Conservation (phyloP, 2,797 vertebrate genomes). For the Macropodus opercularis region DNA sequence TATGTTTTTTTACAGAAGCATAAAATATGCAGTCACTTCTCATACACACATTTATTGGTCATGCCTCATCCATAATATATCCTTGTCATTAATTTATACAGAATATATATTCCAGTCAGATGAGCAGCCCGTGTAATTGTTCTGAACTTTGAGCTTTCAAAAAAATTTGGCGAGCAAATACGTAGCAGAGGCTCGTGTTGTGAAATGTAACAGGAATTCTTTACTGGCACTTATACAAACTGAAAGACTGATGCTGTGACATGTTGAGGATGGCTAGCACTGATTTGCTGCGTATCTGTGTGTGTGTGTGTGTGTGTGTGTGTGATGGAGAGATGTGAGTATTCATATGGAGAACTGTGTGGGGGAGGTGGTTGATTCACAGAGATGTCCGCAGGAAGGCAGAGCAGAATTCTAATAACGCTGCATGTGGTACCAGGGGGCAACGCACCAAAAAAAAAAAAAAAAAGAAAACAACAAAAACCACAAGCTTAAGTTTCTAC, state of each 20-base stretch:
- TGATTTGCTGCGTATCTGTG: slow-evolving; percentile 21
- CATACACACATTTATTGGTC: slow-evolving; percentile 18
- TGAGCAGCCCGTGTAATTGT: slow-evolving; percentile 16
- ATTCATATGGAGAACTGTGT: slow-evolving; percentile 37
- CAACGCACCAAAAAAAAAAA: slow-evolving; percentile 49
- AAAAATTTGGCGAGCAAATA: slow-evolving; percentile 18
- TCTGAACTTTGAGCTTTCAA: slow-evolving; percentile 25
- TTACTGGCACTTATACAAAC: slow-evolving; percentile 17
- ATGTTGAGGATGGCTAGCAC: slow-evolving; percentile 31
- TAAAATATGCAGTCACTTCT: slow-evolving; percentile 47
- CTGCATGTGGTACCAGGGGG: slow-evolving; percentile 65
- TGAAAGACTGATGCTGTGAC: slow-evolving; percentile 50
- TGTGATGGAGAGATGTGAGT: slow-evolving; percentile 14
- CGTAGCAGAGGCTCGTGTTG: neutral
- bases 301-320: slow-evolving; percentile 23
- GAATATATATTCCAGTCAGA: slow-evolving; percentile 20
- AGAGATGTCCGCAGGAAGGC: slow-evolving; percentile 62
- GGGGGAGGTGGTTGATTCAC: slow-evolving; percentile 64
- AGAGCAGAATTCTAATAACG: slow-evolving; percentile 69
- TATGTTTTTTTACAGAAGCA: slow-evolving; percentile 9
- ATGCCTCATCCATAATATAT: slow-evolving; percentile 48
- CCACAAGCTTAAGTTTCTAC: slow-evolving; percentile 29
- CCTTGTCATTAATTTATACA: slow-evolving; percentile 36
- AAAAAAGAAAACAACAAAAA: too few relatives aligned
- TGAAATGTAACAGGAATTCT: slow-evolving; percentile 26